phyloP scores from a whole-genome alignment of 2,113 vertebrate species.

The Hassar affinis region DNA sequence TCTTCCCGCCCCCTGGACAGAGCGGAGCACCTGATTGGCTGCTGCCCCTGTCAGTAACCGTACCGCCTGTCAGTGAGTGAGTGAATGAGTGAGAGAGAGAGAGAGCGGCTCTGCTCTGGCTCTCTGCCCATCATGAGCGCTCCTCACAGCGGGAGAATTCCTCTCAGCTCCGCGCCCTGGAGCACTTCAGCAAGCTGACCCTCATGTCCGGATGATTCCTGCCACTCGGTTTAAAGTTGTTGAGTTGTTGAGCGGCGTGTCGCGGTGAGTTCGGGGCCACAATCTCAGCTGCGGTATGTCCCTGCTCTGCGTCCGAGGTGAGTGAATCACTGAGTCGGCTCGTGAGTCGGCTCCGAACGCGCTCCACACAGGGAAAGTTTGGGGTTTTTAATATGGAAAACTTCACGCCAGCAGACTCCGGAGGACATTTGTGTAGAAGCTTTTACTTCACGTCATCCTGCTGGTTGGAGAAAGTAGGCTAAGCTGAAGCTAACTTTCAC shows the following conservation, averaged over 20 bases:
- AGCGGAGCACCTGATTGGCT: conserved; percentile 10
- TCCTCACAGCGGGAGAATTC: neutral
- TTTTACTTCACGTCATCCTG: neutral
- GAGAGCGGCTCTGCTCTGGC: neutral
- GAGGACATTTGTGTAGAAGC: too few relatives aligned
- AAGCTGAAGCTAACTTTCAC: neutral
- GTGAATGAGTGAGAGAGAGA: neutral
- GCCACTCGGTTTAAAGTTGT: neutral
- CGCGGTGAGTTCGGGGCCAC: neutral
- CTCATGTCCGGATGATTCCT: neutral
- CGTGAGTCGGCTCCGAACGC: neutral
- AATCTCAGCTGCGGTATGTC: conserved; percentile 26
- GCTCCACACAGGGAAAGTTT: neutral
- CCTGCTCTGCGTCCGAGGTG: conserved; percentile 41
- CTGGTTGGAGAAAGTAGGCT: neutral
- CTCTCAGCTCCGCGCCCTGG: neutral
- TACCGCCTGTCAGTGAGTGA: neutral
- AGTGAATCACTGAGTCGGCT: neutral
- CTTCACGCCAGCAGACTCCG: too few relatives aligned
- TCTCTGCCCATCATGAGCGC: neutral
- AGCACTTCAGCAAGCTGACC: neutral
- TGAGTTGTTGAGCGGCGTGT: neutral
- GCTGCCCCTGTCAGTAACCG: neutral
- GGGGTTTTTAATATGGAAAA: neutral
- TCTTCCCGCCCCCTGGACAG: neutral